Conservation (phyloP, 2,113 vertebrate species). For the Triplophysa rosa region DNA sequence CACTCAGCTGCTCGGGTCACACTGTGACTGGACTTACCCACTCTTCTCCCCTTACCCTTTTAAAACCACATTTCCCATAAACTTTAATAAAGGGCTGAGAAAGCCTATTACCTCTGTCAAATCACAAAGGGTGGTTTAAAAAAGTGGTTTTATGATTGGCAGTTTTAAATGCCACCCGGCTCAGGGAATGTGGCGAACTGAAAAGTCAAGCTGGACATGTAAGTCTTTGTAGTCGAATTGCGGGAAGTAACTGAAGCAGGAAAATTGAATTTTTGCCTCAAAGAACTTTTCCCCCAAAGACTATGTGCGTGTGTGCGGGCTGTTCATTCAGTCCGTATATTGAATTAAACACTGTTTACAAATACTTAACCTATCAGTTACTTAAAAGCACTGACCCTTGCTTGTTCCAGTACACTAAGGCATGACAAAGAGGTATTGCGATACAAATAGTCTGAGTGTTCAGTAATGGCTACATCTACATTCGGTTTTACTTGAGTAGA, state of each 20-base stretch:
- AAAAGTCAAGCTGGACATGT: constrained; percentile 31
- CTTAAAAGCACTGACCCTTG: constrained; percentile 6
- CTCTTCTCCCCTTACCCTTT: constrained; percentile 5
- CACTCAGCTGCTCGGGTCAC: neutral
- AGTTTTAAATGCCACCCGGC: constrained; percentile 38
- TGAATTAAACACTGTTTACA: constrained; percentile 51
- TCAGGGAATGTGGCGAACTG: constrained; percentile 19
- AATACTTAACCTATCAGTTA: constrained; percentile 36
- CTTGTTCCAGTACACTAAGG: constrained; percentile 17
- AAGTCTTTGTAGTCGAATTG: constrained; percentile 36
- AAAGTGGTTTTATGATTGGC: constrained; percentile 42
- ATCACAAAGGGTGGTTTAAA: constrained; percentile 20
- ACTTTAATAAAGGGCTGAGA: constrained; percentile 20
- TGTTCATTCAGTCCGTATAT: constrained; percentile 39
- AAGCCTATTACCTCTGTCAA: constrained; percentile 35
- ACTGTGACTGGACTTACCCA: constrained; percentile 1
- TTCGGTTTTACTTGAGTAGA: neutral
- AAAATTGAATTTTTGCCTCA: constrained; percentile 52
- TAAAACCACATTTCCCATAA: constrained; percentile 35
- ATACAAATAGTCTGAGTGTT: constrained; percentile 11
- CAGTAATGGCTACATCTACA: neutral
- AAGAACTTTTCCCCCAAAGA: constrained; percentile 39
- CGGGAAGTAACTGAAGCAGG: constrained; percentile 49
- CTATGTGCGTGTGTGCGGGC: constrained; percentile 32
- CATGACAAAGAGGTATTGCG: constrained; percentile 1